Base-by-base conservation (phyloP, 2,888 invertebrate species). In the Bedellia somnulentella region DNA sequence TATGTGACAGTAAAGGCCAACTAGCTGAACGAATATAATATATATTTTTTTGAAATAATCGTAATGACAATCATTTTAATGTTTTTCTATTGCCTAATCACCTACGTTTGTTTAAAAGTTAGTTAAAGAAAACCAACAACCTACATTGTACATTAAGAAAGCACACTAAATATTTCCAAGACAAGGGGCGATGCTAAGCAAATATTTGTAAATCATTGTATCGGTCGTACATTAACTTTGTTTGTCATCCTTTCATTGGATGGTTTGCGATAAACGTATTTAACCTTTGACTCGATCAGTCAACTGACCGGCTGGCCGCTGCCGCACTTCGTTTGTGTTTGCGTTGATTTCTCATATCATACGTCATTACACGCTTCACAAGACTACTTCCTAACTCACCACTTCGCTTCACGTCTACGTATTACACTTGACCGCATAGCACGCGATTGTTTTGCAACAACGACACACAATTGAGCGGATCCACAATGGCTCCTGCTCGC, bases 231-330 rank as follows among this genome's bases (percentile, higher is more conserved):
- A n/a, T n/a, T n/a, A n/a, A n/a, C n/a, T 47, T 36, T 51, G 49
- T 55, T 54, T 56, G 46, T 42, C 48, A 46, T 47, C 45, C 51
- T 39, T 46, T n/a, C n/a, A 42, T 38, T 38, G 39, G 25, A 24
- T 30, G 28, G 24, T 31, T 26, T 33, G 39, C 31, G 35, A 38
- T 37, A 29, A 29, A 30, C 17, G 48, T 42, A 40, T 44, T 49
- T 60, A 60, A 61, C 66, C 61, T 66, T 60, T 49, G 57, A 60
- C 58, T 57, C 53, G 47, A 38, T 49, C 48, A 57, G 57, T 55
- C 62, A 57, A 45, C 37, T 30, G 30, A n/a, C 39, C 40, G 34
- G 40, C 42, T 36, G 33, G 31, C 37, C 40, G 42, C 36, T 9
- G 11, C 25, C 6, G 15, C 24, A 9, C 3, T 15, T 15, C n/a